Evolutionary conservation across 2,888 invertebrate genomes (phyloP).

Genomic region (Rhingia rostrata): DNA sequence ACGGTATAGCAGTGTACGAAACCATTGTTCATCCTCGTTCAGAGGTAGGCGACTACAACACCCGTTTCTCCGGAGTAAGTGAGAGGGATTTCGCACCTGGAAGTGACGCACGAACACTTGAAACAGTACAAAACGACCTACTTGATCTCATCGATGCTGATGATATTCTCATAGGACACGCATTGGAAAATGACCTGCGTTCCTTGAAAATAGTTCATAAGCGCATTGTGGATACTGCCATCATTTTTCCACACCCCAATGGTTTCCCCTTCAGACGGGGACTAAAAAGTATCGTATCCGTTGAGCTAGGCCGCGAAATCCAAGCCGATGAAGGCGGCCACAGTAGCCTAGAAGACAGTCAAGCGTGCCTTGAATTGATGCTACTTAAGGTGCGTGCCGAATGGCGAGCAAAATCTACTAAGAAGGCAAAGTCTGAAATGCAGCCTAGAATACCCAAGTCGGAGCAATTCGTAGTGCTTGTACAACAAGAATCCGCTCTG

Average conservation of each 20-base stretch:
- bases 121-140: constrained; percentile 93
- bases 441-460: constrained; percentile 56
- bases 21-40: constrained; percentile 91
- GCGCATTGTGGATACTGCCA: constrained; percentile 94
- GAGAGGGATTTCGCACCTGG: constrained; percentile 84
- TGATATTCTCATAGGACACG: constrained; percentile 97
- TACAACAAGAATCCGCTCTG: constrained; percentile 27
- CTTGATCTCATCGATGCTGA: constrained; percentile 90
- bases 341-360: constrained; percentile 96
- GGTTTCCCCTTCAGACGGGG: constrained; percentile 94
- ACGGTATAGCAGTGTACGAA: constrained; percentile 91
- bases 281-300: constrained; percentile 89
- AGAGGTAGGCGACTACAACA: constrained; percentile 96
- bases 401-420: constrained; percentile 60
- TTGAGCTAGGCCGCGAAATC: constrained; percentile 90
- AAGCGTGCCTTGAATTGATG: constrained; percentile 94
- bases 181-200: constrained; percentile 95
- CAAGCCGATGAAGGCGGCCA: constrained; percentile 90
- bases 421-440: constrained; percentile 56
- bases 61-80: constrained; percentile 96
- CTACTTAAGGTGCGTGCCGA: constrained; percentile 88
- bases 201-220: constrained; percentile 92
- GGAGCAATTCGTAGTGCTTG: constrained; percentile 61
- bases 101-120: constrained; percentile 86
- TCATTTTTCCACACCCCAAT: constrained; percentile 92